Percentiles rank a stretch among this genome's conserved stretches.
phyloP scores from a whole-genome alignment of 37 sponge, comb jelly and placozoan species.

The Bolinopsis microptera region DNA sequence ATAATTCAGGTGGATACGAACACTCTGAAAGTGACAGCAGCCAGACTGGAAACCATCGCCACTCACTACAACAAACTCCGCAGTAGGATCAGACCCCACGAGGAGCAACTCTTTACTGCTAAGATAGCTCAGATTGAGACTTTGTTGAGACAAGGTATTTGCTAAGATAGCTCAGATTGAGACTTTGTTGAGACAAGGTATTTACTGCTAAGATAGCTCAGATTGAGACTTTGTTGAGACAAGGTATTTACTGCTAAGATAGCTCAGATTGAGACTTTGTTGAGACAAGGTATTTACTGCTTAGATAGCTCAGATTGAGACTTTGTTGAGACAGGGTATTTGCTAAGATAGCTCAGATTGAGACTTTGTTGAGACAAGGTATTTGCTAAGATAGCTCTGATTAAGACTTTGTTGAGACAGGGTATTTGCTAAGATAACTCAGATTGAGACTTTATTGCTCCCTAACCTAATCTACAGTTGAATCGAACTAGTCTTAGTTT shows the following conservation, averaged over 20 bases:
- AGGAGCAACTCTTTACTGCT: conserved; percentile 53
- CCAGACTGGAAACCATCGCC: conserved; percentile 39
- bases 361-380: neutral
- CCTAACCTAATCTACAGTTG: too few species aligned
- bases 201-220: conserved; percentile 61
- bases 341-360: conserved; percentile 54
- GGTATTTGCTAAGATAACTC: conserved; percentile 40
- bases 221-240: conserved; percentile 19
- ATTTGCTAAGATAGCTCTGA: conserved; percentile 36
- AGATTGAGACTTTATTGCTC: neutral
- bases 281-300: conserved; percentile 33
- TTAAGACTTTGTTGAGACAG: neutral
- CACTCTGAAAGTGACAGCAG: conserved; percentile 60
- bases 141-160: conserved; percentile 7
- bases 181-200: neutral
- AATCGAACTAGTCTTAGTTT: too few species aligned
- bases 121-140: conserved; percentile 60
- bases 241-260: neutral
- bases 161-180: neutral
- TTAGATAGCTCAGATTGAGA: conserved; percentile 57
- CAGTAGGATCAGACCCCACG: conserved; percentile 24
- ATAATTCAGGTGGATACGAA: conserved; percentile 66
- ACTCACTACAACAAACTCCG: conserved; percentile 52
- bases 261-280: neutral
- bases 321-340: too few species aligned